These are phyloP conservation scores for Hyposoter dolosus DNA, from an alignment of 2,888 invertebrate genomes.

Conservation along the genomic window DNA sequence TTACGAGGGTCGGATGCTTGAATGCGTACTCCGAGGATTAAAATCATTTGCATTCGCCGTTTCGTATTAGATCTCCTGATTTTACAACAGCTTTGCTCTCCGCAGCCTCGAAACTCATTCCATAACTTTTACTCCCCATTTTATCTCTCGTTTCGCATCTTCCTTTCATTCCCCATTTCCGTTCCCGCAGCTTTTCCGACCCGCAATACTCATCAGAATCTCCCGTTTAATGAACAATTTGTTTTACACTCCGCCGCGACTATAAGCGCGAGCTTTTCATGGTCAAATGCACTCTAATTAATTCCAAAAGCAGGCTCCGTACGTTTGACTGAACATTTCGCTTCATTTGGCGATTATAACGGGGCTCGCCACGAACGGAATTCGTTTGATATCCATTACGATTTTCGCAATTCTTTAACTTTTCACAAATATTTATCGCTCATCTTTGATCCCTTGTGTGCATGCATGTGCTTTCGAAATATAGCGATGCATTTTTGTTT, in stretches of 20 bases:
- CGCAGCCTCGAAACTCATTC: constrained; percentile 17
- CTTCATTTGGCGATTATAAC: constrained; percentile 9
- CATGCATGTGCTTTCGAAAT: not conserved
- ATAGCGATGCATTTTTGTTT: not conserved
- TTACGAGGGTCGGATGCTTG: constrained; percentile 57
- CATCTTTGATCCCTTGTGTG: not conserved
- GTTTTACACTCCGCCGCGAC: constrained; percentile 3
- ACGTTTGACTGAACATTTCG: not conserved
- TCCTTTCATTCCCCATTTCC: constrained; percentile 24
- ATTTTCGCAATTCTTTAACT: not conserved
- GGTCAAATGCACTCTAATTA: constrained; percentile 41
- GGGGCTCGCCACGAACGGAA: not conserved
- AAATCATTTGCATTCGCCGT: constrained; percentile 69
- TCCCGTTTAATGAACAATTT: constrained; percentile 54
- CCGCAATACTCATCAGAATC: constrained; percentile 26
- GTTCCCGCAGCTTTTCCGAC: constrained; percentile 27
- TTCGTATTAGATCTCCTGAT: constrained; percentile 59
- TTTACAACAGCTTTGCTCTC: constrained; percentile 36
- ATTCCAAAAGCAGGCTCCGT: not conserved
- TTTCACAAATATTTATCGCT: not conserved
- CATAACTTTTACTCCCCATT: constrained; percentile 6
- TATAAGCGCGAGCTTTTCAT: constrained; percentile 27
- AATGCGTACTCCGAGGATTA: constrained; percentile 55
- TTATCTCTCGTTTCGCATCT: constrained; percentile 25
- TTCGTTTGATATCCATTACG: not conserved